Percentiles rank a stretch among this genome's conserved stretches.
Evolutionary conservation across 2,113 vertebrate species (phyloP).

Genomic region (Sorex fumeus): DNA sequence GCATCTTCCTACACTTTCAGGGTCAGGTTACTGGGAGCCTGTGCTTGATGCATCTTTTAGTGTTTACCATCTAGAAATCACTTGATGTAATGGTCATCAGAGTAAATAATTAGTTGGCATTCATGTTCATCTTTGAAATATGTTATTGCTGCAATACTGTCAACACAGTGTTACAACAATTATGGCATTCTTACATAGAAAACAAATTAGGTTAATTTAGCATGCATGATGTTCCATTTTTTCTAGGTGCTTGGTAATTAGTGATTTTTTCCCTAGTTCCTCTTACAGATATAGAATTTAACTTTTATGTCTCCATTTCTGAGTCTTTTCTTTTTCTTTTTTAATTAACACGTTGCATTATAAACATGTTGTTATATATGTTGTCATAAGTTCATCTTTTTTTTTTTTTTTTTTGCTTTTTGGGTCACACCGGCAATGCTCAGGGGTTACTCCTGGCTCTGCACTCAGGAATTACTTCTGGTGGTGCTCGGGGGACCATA

Average conservation of each 20-base stretch:
- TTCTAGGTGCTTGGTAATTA: background rate
- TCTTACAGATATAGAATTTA: constrained; percentile 10
- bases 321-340: background rate
- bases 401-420: too few relatives aligned
- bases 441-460: too few relatives aligned
- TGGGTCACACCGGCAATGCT: too few relatives aligned
- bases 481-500: too few relatives aligned
- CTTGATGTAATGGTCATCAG: background rate
- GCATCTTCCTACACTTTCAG: background rate
- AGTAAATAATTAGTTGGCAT: constrained; percentile 3
- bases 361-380: background rate
- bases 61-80: background rate
- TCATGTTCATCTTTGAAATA: background rate
- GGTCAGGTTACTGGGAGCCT: background rate
- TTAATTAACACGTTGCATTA: constrained; percentile 28
- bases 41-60: background rate
- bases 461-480: too few relatives aligned
- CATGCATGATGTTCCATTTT: background rate
- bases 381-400: background rate
- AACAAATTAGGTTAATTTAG: background rate
- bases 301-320: background rate
- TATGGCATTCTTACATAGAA: background rate
- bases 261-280: background rate
- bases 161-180: background rate
- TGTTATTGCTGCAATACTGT: too few relatives aligned